A percentile compares a stretch with the other conserved stretches of the same genome.
phyloP scores from a whole-genome alignment of 53 echinoderm and acorn worm genomes.

The Apostichopus leukothele region DNA sequence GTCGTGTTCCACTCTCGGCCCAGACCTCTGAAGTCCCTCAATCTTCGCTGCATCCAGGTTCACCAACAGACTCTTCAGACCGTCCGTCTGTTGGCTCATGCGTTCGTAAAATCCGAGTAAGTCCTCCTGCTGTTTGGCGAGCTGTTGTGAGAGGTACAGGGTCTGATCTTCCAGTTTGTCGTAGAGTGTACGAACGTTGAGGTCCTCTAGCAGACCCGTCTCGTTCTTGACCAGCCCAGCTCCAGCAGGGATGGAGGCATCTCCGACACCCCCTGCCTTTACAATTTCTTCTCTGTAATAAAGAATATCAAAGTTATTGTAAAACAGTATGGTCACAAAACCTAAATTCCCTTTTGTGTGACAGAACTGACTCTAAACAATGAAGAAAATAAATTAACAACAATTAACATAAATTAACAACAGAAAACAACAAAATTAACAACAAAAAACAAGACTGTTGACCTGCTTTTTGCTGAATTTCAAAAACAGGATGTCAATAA shows the following conservation, averaged over 20 bases:
- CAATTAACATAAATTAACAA: too few species aligned
- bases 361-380: too few species aligned
- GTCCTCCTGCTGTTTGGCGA: slow-evolving; percentile 96
- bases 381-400: too few species aligned
- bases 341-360: too few species aligned
- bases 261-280: slow-evolving; percentile 70
- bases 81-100: slow-evolving; percentile 97
- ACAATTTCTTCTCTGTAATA: slow-evolving; percentile 76
- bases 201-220: slow-evolving; percentile 77
- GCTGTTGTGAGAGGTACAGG: slow-evolving; percentile 89
- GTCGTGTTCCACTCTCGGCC: slow-evolving; percentile 36
- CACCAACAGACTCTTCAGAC: slow-evolving; percentile 86
- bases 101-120: slow-evolving; percentile 92
- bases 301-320: not conserved
- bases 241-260: slow-evolving; percentile 55
- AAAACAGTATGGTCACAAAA: too few species aligned
- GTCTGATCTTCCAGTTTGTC: slow-evolving; percentile 99
- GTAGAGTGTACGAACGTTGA: slow-evolving; percentile 93
- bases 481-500: too few species aligned
- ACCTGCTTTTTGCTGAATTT: too few species aligned
- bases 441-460: too few species aligned
- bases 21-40: slow-evolving; percentile 56
- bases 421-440: too few species aligned
- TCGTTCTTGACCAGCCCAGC: slow-evolving; percentile 57
- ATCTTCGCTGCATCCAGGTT: slow-evolving; percentile 84